Evolutionary conservation across 2,797 vertebrate species (phyloP).

Genomic region (Hybognathus amarus): DNA sequence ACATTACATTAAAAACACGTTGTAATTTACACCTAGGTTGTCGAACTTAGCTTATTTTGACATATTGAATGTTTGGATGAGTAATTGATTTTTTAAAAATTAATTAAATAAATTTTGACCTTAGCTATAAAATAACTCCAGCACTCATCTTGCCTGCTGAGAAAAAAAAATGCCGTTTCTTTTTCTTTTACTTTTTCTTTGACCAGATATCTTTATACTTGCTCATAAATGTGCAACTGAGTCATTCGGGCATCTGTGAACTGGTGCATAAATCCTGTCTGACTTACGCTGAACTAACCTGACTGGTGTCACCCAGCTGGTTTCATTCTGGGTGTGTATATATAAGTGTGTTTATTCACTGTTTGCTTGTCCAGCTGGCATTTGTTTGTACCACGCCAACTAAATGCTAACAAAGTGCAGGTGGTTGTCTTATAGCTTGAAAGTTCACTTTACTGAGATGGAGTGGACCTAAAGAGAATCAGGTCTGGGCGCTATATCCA

Average conservation of each 20-base stretch:
- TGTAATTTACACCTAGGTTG: background rate
- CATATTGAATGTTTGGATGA: background rate
- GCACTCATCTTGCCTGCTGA: background rate
- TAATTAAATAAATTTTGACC: background rate
- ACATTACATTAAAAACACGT: background rate
- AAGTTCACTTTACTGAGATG: slow-evolving; percentile 2
- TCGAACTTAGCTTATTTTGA: background rate
- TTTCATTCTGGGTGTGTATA: slow-evolving; percentile 39
- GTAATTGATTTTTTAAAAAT: background rate
- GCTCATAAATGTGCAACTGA: background rate
- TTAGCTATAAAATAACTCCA: background rate
- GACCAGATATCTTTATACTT: background rate
- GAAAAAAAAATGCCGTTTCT: background rate
- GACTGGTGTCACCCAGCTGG: slow-evolving; percentile 26
- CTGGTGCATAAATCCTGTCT: slow-evolving; percentile 1
- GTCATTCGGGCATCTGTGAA: slow-evolving; percentile 9
- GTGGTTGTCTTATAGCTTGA: slow-evolving; percentile 50
- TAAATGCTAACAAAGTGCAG: slow-evolving; percentile 57
- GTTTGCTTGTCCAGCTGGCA: slow-evolving; percentile 51
- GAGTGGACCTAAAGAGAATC: slow-evolving; percentile 11
- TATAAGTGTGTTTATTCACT: slow-evolving; percentile 42
- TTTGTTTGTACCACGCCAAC: slow-evolving; percentile 45
- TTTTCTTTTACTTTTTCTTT: background rate
- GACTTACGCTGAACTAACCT: slow-evolving; percentile 7
- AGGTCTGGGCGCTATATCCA: background rate